These are phyloP conservation scores for Latheticus oryzae DNA, from an alignment of 2,888 invertebrate genomes.

Conservation along the genomic window DNA sequence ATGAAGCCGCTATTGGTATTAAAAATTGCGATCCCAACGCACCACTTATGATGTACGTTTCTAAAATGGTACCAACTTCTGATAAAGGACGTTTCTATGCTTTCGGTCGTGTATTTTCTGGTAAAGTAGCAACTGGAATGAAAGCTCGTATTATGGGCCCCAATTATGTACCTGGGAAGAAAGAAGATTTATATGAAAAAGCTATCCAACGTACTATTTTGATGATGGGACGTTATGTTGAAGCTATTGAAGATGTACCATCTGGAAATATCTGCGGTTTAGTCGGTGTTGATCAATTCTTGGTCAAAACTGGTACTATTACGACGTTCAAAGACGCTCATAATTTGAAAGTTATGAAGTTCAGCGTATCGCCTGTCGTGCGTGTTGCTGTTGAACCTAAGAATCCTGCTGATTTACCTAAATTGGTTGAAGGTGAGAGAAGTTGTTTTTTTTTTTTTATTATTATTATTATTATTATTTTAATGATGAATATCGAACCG, in stretches of 20 bases:
- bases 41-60: constrained; percentile 99
- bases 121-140: constrained; percentile 86
- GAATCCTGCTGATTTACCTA: constrained; percentile 98
- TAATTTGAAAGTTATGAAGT: constrained; percentile 99
- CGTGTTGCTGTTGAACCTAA: constrained; percentile 99
- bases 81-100: constrained; percentile 99
- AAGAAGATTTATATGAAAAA: constrained; percentile 98
- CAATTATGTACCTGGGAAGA: constrained; percentile 97
- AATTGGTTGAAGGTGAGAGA: constrained; percentile 92
- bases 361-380: constrained; percentile 99
- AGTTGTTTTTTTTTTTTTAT: no score
- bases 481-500: constrained; percentile 68
- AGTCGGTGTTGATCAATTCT: constrained; percentile 99
- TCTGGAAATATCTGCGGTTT: constrained; percentile 99
- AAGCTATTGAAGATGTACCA: constrained; percentile 99
- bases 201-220: constrained; percentile 99
- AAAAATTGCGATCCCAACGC: constrained; percentile 95
- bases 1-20: constrained; percentile 75
- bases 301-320: constrained; percentile 99
- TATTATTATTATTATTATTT: background rate
- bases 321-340: constrained; percentile 99
- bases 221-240: constrained; percentile 99
- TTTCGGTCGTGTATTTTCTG: constrained; percentile 99
- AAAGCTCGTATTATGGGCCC: constrained; percentile 99
- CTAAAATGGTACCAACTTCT: constrained; percentile 99